These are phyloP conservation scores for Allygus modestus DNA, from an alignment of 2,888 invertebrate genomes.

Conservation along the genomic window DNA sequence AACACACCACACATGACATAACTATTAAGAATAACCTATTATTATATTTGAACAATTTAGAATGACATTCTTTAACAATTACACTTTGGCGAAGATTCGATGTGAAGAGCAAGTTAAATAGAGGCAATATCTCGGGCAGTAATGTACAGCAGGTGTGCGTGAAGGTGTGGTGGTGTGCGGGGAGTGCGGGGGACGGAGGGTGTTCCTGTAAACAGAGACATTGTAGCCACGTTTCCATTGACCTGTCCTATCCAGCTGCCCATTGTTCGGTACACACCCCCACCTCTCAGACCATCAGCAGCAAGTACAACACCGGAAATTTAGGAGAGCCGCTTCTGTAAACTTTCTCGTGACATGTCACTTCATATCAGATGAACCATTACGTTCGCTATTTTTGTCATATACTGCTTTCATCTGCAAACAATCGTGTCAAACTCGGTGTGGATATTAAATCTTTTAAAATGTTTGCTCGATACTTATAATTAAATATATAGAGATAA, in stretches of 20 bases:
- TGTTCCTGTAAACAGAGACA: conserved; percentile 45
- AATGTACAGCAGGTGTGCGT: not conserved
- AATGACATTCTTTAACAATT: too few relatives aligned
- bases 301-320: conserved; percentile 6
- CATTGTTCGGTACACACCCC: not conserved
- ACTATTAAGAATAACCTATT: too few relatives aligned
- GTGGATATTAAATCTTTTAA: too few relatives aligned
- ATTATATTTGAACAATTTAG: too few relatives aligned
- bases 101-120: not conserved
- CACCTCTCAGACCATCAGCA: not conserved
- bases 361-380: not conserved
- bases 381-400: not conserved
- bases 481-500: too few relatives aligned
- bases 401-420: too few relatives aligned
- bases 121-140: not conserved
- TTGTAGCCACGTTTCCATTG: conserved; percentile 31
- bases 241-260: conserved; percentile 30
- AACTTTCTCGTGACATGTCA: not conserved
- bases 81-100: too few relatives aligned
- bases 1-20: too few relatives aligned
- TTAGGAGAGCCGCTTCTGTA: not conserved
- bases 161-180: too few relatives aligned
- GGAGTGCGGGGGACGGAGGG: not conserved
- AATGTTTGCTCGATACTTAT: too few relatives aligned
- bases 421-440: too few relatives aligned